phyloP scores from a whole-genome alignment of 2,113 vertebrate species.

The Caretta caretta region DNA sequence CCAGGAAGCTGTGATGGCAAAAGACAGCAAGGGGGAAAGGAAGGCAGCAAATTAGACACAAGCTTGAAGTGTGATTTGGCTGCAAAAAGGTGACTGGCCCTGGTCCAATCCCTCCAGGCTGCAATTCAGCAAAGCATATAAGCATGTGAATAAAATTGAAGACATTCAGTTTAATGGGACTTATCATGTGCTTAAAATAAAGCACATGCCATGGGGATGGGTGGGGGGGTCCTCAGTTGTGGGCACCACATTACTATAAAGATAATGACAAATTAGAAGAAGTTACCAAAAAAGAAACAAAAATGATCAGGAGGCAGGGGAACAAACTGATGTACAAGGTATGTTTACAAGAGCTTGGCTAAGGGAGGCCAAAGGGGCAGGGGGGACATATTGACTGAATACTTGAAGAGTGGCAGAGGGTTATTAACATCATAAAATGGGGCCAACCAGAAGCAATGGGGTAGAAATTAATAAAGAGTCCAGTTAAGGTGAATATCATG shows the following conservation, averaged over 20 bases:
- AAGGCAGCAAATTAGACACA: slow-evolving; percentile 3
- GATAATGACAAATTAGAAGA: not conserved
- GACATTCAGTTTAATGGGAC: not conserved
- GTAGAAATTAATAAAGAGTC: not conserved
- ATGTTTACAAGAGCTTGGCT: not conserved
- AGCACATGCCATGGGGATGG: not conserved
- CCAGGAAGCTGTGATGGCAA: not conserved
- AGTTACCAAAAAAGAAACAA: not conserved
- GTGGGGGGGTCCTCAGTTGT: not conserved
- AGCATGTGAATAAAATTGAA: not conserved
- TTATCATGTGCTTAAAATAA: not conserved
- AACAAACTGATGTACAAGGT: not conserved
- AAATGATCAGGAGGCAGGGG: not conserved
- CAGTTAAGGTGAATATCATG: not conserved
- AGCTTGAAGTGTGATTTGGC: not conserved
- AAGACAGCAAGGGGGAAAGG: slow-evolving; percentile 34
- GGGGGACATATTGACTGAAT: not conserved
- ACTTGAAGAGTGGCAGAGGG: not conserved
- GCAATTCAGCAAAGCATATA: slow-evolving; percentile 54
- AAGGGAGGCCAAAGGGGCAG: not conserved
- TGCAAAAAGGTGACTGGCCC: not conserved
- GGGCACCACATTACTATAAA: slow-evolving; percentile 31
- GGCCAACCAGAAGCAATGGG: not conserved
- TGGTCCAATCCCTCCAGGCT: slow-evolving; percentile 8
- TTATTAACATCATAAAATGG: not conserved